Conservation (phyloP, 2,888 invertebrate genomes). For the Rhaphigaster nebulosa region DNA sequence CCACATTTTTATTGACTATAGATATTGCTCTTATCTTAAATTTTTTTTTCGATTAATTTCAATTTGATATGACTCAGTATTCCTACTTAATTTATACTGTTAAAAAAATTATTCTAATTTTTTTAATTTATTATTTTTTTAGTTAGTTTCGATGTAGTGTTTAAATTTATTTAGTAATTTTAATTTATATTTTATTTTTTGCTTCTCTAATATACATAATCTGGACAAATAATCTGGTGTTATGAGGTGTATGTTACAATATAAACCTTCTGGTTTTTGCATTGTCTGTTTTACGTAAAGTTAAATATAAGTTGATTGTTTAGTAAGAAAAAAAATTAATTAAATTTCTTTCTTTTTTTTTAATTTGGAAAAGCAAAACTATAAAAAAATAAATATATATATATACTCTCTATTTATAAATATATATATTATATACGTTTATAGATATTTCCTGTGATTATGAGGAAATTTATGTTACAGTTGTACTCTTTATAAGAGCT, state of each 20-base stretch:
- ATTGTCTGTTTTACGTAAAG: constrained; percentile 46
- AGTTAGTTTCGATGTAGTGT: constrained; percentile 45
- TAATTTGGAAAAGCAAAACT: constrained; percentile 43
- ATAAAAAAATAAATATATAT: constrained; percentile 52
- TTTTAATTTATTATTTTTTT: constrained; percentile 35
- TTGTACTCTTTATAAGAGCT: constrained; percentile 62
- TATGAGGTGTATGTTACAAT: constrained; percentile 30
- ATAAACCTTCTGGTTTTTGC: not conserved
- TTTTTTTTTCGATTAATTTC: not conserved
- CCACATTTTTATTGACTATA: constrained; percentile 37
- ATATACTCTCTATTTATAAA: constrained; percentile 48
- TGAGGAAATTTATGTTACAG: constrained; percentile 56
- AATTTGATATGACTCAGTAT: constrained; percentile 38
- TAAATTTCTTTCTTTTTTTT: constrained; percentile 15
- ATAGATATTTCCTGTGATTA: constrained; percentile 54
- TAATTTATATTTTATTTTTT: constrained; percentile 34
- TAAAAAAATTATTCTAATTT: constrained; percentile 41
- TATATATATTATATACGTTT: constrained; percentile 42
- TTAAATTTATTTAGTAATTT: constrained; percentile 40
- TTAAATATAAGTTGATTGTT: constrained; percentile 29
- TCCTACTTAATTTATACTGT: constrained; percentile 49
- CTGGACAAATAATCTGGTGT: constrained; percentile 43
- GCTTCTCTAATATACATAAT: constrained; percentile 37
- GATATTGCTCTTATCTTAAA: constrained; percentile 1
- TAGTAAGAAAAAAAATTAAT: constrained; percentile 40